These are phyloP conservation scores for Etheostoma spectabile DNA, from an alignment of 2,113 vertebrate species.

Conservation along the genomic window DNA sequence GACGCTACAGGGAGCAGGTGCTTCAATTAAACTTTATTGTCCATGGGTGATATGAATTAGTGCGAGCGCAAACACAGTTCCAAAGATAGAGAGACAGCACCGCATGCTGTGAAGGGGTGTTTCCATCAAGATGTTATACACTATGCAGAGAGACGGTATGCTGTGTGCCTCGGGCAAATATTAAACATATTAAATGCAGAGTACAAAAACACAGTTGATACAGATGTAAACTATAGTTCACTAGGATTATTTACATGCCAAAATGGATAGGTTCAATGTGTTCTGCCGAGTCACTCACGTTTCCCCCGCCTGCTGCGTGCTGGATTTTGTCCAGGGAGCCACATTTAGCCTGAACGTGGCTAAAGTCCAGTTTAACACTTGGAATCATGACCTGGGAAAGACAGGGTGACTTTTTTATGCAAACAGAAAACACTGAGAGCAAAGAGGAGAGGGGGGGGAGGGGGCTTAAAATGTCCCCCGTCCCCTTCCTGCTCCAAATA, in stretches of 20 bases:
- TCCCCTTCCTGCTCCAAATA: constrained; percentile 11
- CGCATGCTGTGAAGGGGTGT: constrained; percentile 28
- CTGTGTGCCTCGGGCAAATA: not conserved
- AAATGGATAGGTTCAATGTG: not conserved
- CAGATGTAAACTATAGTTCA: constrained; percentile 12
- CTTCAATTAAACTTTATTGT: constrained; percentile 57
- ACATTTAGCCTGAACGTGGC: constrained; percentile 83
- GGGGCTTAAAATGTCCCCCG: not conserved
- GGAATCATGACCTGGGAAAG: constrained; percentile 82
- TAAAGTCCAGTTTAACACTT: constrained; percentile 83
- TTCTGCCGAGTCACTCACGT: constrained; percentile 72
- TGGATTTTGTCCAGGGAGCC: constrained; percentile 83
- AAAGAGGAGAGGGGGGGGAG: not conserved
- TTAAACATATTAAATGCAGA: not conserved
- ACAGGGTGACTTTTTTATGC: constrained; percentile 49
- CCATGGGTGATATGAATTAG: constrained; percentile 40
- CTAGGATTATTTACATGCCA: not conserved
- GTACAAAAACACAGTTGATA: constrained; percentile 12
- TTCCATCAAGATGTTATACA: constrained; percentile 1
- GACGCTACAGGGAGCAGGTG: constrained; percentile 31
- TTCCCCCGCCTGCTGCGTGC: constrained; percentile 76
- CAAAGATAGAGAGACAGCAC: constrained; percentile 10
- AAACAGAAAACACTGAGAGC: constrained; percentile 13
- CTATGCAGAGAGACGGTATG: constrained; percentile 1
- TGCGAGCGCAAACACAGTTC: constrained; percentile 10